phyloP scores from a whole-genome alignment of 2,113 vertebrate species.

The Nibea coibor region DNA sequence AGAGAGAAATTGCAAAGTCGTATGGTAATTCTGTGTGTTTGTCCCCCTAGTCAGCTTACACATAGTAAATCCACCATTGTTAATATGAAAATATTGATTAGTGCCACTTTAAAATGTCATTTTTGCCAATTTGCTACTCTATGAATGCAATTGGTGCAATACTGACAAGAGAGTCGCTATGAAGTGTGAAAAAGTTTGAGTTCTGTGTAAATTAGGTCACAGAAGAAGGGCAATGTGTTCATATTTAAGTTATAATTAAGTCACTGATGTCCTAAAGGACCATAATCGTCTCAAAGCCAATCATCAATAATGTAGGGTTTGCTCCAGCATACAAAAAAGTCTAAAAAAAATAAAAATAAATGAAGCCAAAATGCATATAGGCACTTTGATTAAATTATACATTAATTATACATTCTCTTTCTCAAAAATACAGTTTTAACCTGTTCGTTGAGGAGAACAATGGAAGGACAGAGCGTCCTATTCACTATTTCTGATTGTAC shows the following conservation, averaged over 20 bases:
- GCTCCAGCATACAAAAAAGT: neutral
- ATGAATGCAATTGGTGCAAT: neutral
- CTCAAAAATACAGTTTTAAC: neutral
- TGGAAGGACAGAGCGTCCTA: neutral
- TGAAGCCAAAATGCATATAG: neutral
- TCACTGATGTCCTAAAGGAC: constrained; percentile 9
- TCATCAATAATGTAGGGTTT: neutral
- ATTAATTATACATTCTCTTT: neutral
- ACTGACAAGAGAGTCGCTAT: neutral
- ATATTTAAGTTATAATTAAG: constrained; percentile 25
- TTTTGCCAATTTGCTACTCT: too few relatives aligned
- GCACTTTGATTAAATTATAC: constrained; percentile 1
- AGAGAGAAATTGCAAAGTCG: neutral
- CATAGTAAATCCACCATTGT: neutral
- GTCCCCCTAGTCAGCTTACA: neutral
- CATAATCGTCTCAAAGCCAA: neutral
- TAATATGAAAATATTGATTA: neutral
- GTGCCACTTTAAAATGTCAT: neutral
- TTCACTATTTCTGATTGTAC: neutral
- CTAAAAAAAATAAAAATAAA: neutral
- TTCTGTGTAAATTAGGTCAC: constrained; percentile 7
- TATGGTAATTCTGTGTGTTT: too few relatives aligned
- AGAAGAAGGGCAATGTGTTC: neutral
- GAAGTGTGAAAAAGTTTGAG: neutral
- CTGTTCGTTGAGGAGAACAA: neutral